phyloP scores from a whole-genome alignment of 2,888 invertebrate genomes.

The Sabatieria punctata region DNA sequence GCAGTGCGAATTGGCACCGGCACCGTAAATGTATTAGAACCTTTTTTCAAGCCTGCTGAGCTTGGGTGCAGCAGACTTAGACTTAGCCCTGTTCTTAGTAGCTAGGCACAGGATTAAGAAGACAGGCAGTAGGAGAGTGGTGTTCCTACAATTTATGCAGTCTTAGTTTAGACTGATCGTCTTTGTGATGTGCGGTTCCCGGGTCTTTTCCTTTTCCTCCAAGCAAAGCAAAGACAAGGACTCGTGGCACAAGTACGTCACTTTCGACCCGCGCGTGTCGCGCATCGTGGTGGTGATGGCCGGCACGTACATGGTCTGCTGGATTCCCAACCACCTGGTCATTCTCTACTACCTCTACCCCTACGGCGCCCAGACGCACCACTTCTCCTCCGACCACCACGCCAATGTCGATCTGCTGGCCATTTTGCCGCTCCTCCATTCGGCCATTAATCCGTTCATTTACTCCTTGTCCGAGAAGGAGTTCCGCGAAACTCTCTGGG shows the following conservation, averaged over 20 bases:
- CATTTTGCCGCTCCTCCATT: slow-evolving; percentile 3
- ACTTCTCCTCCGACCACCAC: background rate
- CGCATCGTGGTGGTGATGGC: slow-evolving; percentile 6
- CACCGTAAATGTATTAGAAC: no score
- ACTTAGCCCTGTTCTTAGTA: no score
- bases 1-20: no score
- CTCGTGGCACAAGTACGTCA: slow-evolving; percentile 8
- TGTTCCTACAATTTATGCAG: no score
- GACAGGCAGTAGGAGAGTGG: no score
- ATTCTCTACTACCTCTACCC: slow-evolving; percentile 1
- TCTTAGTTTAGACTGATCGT: slow-evolving; percentile 2
- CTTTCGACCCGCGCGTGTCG: slow-evolving; percentile 2
- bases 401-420: background rate
- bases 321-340: slow-evolving; percentile 4
- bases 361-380: background rate
- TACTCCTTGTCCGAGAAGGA: slow-evolving; percentile 5
- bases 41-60: no score
- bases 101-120: no score
- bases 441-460: slow-evolving; percentile 5
- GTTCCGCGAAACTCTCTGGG: background rate
- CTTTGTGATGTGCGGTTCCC: background rate
- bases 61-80: no score
- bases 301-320: slow-evolving; percentile 3
- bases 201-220: background rate
- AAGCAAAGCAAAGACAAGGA: background rate